Evolutionary conservation across 1,140 invertebrate species (phyloP), one percentile per base, ranked within the genome.

Genomic region (Achatina immaculata): DNA sequence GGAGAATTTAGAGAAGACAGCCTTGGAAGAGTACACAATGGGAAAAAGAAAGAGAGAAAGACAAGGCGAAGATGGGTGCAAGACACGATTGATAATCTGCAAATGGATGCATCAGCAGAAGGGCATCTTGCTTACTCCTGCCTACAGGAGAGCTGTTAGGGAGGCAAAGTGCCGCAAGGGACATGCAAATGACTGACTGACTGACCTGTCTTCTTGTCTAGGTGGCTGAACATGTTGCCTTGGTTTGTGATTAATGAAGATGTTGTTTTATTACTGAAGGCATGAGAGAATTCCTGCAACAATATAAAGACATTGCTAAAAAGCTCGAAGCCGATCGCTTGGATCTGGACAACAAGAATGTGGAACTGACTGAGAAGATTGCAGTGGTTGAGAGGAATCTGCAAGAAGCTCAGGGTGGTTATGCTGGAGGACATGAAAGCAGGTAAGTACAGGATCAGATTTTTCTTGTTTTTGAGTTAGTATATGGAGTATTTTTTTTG

Each of bases 271-370:
- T 62, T 28, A 51, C 42, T 62, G 31, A 1, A 76, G 74, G 74
- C 19, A 76, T 76, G 74, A 76, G 36, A 43, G 76, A 78, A 4
- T 78, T 78, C 48, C 16, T 78, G 62, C 58, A 78, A 24, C 58
- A 78, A n/a, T 78, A 68, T 45, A 66, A 68, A 34, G 65, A 42
- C 31, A 45, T 78, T 55, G 76, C 62, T 14, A 34, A 6, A 48
- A 62, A 78, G 51, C 42, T 78, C 4, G 62, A 78, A 40, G 43
- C 24, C 0, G 76, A 78, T 19, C 48, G 42, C 16, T 78, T 78
- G 24, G 68, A 55, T 19, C 34, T 80, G 34, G 45, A 80, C 45
- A 72, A 55, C 4, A 80, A 80, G 48, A 72, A 66, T 43, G 66
- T 72, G n/a, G 78, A 66, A 19, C 28, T 78, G 58, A 55, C 7